Conservation (phyloP, 2,888 invertebrate genomes). For the Carabus problematicus region DNA sequence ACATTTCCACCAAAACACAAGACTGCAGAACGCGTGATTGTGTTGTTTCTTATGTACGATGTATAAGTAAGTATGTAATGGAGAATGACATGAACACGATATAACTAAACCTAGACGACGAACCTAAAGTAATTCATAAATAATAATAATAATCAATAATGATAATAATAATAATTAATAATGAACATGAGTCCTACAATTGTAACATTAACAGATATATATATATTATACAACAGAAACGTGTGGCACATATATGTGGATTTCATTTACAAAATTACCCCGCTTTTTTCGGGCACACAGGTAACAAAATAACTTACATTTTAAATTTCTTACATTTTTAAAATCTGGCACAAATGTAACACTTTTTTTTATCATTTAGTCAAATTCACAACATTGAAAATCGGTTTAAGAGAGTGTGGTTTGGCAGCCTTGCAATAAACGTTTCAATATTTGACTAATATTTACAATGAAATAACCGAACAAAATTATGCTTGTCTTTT, state of each 20-base stretch:
- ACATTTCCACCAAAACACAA: slow-evolving; percentile 26
- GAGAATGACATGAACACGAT: slow-evolving; percentile 42
- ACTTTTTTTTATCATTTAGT: slow-evolving; percentile 17
- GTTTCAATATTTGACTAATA: background rate
- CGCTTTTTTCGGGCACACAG: slow-evolving; percentile 44
- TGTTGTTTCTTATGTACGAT: background rate
- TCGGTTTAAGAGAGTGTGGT: background rate
- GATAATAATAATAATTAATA: slow-evolving; percentile 38
- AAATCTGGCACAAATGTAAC: slow-evolving; percentile 42
- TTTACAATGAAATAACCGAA: background rate
- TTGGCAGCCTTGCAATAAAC: slow-evolving; percentile 11
- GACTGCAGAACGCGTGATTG: background rate
- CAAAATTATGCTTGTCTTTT: no score
- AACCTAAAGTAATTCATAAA: slow-evolving; percentile 48
- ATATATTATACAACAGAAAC: slow-evolving; percentile 48
- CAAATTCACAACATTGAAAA: slow-evolving; percentile 22
- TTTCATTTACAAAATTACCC: background rate
- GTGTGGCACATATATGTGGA: slow-evolving; percentile 47
- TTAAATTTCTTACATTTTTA: slow-evolving; percentile 36
- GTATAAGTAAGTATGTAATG: slow-evolving; percentile 9
- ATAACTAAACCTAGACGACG: slow-evolving; percentile 49
- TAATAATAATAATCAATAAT: slow-evolving; percentile 47
- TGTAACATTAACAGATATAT: slow-evolving; percentile 48
- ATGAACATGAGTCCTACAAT: slow-evolving; percentile 48
- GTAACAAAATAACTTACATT: slow-evolving; percentile 49